Base-by-base conservation (phyloP, 2,113 vertebrate species). In the Haemorhous mexicanus region DNA sequence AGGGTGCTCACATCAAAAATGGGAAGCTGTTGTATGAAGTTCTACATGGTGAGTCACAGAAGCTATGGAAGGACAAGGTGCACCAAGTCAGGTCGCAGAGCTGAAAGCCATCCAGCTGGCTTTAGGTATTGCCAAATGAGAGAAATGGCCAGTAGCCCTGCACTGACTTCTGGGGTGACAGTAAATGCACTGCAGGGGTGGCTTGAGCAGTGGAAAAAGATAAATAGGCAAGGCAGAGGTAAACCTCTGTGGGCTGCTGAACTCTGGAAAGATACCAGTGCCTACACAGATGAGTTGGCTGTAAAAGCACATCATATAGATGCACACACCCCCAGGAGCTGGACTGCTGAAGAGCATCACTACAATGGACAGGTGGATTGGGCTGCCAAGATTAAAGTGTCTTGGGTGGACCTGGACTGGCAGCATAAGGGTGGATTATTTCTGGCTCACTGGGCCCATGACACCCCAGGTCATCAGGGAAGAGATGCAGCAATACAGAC, bases 271-370 rank as follows among this genome's bases (percentile, higher is more conserved):
- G 35, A 61, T 16, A 43, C n/a, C 16, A 13, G 6, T 59, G 30
- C 9, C 24, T 7, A 8, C 2, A 16, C 15, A 30, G 35, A 30
- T 15, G 35, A 61, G 12, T 1, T 61, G 20, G 19, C 46, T 70
- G 32, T 35, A 70, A 61, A n/a, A 70, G 32, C 11, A 62, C 2
- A 0, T 41, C 2, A 2, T 17, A 23, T n/a, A n/a, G 14, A 43
- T 35, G 24, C 23, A 32, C 75, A 52, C 3, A 1, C 4, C 16
- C 27, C 5, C 4, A 8, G 1, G 53, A 35, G 20, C 0, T 4
- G 20, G 80, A 46, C 32, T 43, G 13, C 20, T 32, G 67, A 52
- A 30, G 55, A 70, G 4, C 20, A 30, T 43, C 26, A 43, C 13
- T 43, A 5, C 24, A 24, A 15, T 6, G 16, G 7, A 10, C 46